Evolutionary conservation across 2,113 vertebrate species (phyloP).

Genomic region (Aptenodytes patagonicus): DNA sequence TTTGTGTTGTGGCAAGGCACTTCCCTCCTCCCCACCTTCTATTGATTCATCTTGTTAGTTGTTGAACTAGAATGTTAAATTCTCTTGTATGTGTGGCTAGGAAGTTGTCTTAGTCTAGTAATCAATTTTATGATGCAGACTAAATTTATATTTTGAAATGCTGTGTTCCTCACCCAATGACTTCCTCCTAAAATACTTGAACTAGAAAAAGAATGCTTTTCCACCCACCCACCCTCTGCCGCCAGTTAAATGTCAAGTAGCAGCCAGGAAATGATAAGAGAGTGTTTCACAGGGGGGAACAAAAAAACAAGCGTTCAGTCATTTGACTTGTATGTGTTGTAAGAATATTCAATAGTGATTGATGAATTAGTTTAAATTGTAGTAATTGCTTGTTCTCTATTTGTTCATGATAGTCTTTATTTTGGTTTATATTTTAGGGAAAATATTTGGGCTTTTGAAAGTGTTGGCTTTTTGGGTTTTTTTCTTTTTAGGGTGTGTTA

Average conservation of each 20-base stretch:
- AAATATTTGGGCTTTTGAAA: not conserved
- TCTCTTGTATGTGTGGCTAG: not conserved
- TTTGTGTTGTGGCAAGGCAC: not conserved
- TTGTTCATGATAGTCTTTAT: not conserved
- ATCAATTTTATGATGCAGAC: not conserved
- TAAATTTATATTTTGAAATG: not conserved
- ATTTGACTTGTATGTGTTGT: not conserved
- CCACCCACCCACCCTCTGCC: constrained; percentile 35
- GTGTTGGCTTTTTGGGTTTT: not conserved
- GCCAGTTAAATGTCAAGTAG: constrained; percentile 43
- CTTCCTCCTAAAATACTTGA: constrained; percentile 48
- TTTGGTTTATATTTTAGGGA: not conserved
- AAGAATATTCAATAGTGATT: not conserved
- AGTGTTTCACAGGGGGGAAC: not conserved
- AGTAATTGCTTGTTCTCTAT: not conserved
- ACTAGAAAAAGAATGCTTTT: constrained; percentile 22
- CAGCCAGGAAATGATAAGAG: constrained; percentile 34
- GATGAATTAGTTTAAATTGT: not conserved
- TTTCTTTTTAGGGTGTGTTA: not conserved
- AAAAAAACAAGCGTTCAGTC: not conserved
- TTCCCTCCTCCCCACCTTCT: not conserved
- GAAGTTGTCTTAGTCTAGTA: constrained; percentile 16
- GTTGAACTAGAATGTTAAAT: not conserved
- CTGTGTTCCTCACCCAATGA: not conserved
- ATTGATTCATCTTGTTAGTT: not conserved